Evolutionary conservation across 2,113 vertebrate genomes (phyloP).

Genomic region (Crotalus horridus): DNA sequence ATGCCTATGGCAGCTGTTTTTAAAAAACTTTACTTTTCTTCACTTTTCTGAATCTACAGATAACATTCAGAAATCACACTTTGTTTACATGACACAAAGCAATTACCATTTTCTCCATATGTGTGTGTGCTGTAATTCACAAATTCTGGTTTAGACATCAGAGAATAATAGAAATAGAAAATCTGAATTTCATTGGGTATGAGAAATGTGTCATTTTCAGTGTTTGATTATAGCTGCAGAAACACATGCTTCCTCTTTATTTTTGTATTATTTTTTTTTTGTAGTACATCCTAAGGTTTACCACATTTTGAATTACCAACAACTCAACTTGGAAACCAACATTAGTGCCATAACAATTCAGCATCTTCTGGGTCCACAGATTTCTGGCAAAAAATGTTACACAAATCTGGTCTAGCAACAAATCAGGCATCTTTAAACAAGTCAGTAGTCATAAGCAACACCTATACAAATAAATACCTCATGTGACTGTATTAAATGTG

Average conservation of each 20-base stretch:
- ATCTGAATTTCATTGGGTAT: neutral
- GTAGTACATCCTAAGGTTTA: neutral
- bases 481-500: neutral
- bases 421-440: neutral
- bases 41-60: neutral
- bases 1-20: neutral
- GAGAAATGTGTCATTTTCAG: neutral
- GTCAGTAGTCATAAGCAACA: neutral
- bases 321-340: neutral
- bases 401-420: neutral
- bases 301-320: neutral
- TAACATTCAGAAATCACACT: neutral
- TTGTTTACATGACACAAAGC: neutral
- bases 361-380: neutral
- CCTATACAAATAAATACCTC: neutral
- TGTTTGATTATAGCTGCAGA: neutral
- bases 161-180: neutral
- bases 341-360: neutral
- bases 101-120: neutral
- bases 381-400: neutral
- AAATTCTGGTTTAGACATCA: neutral
- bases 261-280: neutral
- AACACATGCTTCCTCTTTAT: neutral
- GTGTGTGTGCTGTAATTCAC: neutral
- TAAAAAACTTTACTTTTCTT: neutral